A percentile compares a stretch with the other conserved stretches of the same genome.
These are phyloP conservation scores for Cryptotis parvus DNA, from an alignment of 2,113 vertebrate genomes.

Conservation along the genomic window DNA sequence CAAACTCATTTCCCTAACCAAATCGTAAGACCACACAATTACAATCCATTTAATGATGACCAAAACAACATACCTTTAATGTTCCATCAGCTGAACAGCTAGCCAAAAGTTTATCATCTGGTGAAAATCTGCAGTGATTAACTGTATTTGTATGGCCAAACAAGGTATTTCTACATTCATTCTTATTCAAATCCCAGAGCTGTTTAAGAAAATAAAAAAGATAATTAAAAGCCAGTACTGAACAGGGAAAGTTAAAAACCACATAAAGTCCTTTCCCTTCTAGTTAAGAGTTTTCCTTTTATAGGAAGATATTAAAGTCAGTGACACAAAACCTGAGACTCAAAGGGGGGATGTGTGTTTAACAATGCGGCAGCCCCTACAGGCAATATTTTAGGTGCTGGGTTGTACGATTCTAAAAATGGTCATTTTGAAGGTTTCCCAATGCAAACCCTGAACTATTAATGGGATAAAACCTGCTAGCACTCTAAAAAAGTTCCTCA, in stretches of 20 bases:
- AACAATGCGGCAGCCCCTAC: background rate
- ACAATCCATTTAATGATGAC: constrained; percentile 12
- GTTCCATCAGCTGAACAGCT: constrained; percentile 96
- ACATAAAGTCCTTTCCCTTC: constrained; percentile 17
- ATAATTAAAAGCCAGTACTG: constrained; percentile 46
- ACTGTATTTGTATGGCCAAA: constrained; percentile 93
- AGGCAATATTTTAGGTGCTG: too few relatives aligned
- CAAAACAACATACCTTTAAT: constrained; percentile 90
- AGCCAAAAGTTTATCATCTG: constrained; percentile 92
- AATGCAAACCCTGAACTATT: constrained; percentile 41
- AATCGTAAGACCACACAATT: constrained; percentile 35
- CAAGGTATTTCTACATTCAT: constrained; percentile 94
- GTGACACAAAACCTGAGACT: constrained; percentile 27
- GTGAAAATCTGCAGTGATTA: constrained; percentile 97
- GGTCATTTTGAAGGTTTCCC: constrained; percentile 27
- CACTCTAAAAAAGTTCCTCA: constrained; percentile 10
- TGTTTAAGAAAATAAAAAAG: constrained; percentile 80
- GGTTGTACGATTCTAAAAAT: background rate
- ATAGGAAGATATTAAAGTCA: constrained; percentile 28
- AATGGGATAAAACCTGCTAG: background rate
- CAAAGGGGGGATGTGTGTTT: constrained; percentile 40
- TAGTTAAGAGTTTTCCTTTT: background rate
- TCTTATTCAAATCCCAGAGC: constrained; percentile 94
- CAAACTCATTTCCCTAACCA: background rate
- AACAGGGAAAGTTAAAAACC: constrained; percentile 29